A percentile compares a stretch with the other conserved stretches of the same genome.
Conservation (phyloP, 2,797 vertebrate species). For the Triplophysa bombifrons region DNA sequence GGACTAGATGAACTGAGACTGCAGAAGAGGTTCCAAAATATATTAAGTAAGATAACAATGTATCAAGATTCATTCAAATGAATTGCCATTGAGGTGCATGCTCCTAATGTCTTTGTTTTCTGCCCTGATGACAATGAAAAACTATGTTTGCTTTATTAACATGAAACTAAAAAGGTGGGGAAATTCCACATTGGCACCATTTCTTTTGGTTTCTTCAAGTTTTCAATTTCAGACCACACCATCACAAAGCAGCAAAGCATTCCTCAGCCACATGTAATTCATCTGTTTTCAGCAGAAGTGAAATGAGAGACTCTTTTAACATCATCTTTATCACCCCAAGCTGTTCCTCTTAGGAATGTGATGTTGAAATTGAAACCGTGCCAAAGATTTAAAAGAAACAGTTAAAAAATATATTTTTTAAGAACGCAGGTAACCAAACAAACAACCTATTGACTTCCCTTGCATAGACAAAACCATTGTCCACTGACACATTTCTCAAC, state of each 20-base stretch:
- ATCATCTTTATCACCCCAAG: constrained; percentile 19
- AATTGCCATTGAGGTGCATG: constrained; percentile 1
- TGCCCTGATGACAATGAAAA: neutral
- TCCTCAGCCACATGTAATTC: constrained; percentile 35
- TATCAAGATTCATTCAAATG: constrained; percentile 58
- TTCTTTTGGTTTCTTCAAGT: neutral
- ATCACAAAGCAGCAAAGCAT: constrained; percentile 26
- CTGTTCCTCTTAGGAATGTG: constrained; percentile 22
- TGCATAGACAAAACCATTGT: no score
- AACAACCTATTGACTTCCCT: no score
- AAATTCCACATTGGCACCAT: constrained; percentile 10
- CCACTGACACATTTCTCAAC: no score
- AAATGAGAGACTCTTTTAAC: constrained; percentile 23
- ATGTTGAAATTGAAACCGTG: constrained; percentile 2
- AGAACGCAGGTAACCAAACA: no score
- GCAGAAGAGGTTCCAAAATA: constrained; percentile 66
- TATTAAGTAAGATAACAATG: constrained; percentile 52
- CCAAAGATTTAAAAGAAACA: neutral
- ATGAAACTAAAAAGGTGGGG: neutral
- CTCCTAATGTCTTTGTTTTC: neutral
- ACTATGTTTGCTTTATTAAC: neutral
- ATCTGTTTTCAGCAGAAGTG: constrained; percentile 30
- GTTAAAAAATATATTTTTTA: no score
- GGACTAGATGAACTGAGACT: constrained; percentile 96
- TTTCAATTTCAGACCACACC: constrained; percentile 36